A percentile compares a stretch with the other conserved stretches of the same genome.
phyloP scores from a whole-genome alignment of 2,888 invertebrate species.

The Oxystoma pomonae region DNA sequence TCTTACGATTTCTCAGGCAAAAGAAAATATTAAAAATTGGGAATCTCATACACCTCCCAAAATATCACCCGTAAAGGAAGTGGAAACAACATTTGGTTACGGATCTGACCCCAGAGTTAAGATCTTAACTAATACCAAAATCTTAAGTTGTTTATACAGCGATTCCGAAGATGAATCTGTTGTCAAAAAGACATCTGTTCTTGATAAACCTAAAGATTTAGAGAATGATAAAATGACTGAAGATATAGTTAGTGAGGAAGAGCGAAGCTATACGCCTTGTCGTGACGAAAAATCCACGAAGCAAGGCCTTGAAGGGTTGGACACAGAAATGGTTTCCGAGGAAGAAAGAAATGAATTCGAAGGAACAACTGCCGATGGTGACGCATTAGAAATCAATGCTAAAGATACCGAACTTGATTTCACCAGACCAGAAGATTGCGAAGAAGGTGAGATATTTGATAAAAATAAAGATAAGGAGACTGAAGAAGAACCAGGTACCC shows the following conservation, averaged over 20 bases:
- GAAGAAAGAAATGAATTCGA: constrained; percentile 66
- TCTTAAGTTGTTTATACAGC: constrained; percentile 37
- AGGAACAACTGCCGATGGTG: constrained; percentile 49
- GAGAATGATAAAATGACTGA: constrained; percentile 50
- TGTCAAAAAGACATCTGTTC: constrained; percentile 33
- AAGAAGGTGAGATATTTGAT: constrained; percentile 59
- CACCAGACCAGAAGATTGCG: constrained; percentile 48
- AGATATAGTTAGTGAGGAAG: constrained; percentile 59
- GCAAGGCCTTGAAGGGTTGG: constrained; percentile 53
- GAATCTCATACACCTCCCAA: background rate
- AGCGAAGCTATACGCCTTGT: constrained; percentile 69
- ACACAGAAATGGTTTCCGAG: constrained; percentile 72
- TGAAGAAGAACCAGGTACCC: constrained; percentile 22
- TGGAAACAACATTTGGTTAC: constrained; percentile 17
- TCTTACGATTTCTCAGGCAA: constrained; percentile 25
- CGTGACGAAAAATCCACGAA: constrained; percentile 58
- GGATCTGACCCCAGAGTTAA: constrained; percentile 18
- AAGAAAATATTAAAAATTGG: background rate
- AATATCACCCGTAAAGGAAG: background rate
- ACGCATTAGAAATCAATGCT: constrained; percentile 47
- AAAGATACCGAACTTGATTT: constrained; percentile 49
- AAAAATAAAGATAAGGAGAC: constrained; percentile 45
- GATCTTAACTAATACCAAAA: constrained; percentile 6
- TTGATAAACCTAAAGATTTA: constrained; percentile 45
- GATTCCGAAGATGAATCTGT: constrained; percentile 45